phyloP scores from a whole-genome alignment of 64 coral and sea anemone genomes.

The Acropora yongei region DNA sequence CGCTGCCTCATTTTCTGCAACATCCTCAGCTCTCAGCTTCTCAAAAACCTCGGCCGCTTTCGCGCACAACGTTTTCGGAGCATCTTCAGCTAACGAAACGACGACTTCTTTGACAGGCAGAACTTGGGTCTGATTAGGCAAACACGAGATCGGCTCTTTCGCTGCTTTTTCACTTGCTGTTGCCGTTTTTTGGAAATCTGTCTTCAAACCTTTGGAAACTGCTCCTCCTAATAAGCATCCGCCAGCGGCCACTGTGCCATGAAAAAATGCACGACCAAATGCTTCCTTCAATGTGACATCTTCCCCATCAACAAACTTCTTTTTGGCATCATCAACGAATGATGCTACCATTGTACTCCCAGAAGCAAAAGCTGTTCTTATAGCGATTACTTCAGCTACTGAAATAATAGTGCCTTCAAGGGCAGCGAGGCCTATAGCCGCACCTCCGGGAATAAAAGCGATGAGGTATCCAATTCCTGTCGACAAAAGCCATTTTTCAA shows the following conservation, averaged over 20 bases:
- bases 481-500: background rate
- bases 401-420: conserved; percentile 5
- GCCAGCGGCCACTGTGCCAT: background rate
- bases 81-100: no score
- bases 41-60: no score
- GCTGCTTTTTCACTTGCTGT: no score
- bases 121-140: no score
- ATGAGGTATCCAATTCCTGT: conserved; percentile 8
- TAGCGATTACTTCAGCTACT: background rate
- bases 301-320: conserved; percentile 35
- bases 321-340: conserved; percentile 13
- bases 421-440: background rate
- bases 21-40: no score
- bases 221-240: background rate
- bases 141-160: no score
- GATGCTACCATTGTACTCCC: conserved; percentile 3
- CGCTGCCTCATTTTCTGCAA: no score
- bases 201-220: conserved; percentile 2
- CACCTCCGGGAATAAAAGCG: conserved; percentile 52
- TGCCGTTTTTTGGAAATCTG: no score
- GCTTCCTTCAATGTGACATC: conserved; percentile 33
- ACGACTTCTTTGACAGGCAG: no score
- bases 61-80: no score
- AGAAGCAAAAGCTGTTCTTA: conserved; percentile 39
- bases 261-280: background rate